phyloP scores from a whole-genome alignment of 2,888 invertebrate species.

The Cetonia aurata region DNA sequence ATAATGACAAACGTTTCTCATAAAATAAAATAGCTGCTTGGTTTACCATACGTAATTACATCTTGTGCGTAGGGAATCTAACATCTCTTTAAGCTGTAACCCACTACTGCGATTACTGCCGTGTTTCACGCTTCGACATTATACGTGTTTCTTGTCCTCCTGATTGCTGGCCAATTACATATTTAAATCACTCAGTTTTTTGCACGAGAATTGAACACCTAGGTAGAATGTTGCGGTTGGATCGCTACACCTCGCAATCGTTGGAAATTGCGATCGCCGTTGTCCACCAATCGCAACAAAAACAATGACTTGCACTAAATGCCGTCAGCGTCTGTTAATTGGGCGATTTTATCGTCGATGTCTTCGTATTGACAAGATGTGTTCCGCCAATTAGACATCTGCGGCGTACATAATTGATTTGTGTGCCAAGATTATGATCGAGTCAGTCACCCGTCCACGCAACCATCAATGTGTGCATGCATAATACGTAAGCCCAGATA shows the following conservation, averaged over 20 bases:
- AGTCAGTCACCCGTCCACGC: not conserved
- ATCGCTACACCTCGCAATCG: not conserved
- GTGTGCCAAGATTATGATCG: constrained; percentile 16
- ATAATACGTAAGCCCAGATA: not conserved
- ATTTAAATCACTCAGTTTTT: not conserved
- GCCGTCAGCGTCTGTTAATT: constrained; percentile 27
- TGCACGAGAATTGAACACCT: no score
- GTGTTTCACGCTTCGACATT: no score
- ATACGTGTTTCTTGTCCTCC: no score
- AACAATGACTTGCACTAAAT: constrained; percentile 31
- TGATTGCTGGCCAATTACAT: not conserved
- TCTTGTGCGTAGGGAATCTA: no score
- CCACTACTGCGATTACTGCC: no score
- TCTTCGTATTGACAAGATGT: constrained; percentile 22
- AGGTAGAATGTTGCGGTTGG: not conserved
- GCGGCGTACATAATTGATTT: constrained; percentile 31
- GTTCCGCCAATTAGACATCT: constrained; percentile 25
- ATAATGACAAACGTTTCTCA: no score
- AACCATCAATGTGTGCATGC: not conserved
- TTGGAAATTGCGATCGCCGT: constrained; percentile 9
- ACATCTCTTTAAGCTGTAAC: no score
- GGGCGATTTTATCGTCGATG: constrained; percentile 16
- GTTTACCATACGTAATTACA: no score
- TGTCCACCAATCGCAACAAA: constrained; percentile 3
- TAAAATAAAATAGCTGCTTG: no score